Conservation (phyloP, 1,140 invertebrate species). For the Samia ricini region DNA sequence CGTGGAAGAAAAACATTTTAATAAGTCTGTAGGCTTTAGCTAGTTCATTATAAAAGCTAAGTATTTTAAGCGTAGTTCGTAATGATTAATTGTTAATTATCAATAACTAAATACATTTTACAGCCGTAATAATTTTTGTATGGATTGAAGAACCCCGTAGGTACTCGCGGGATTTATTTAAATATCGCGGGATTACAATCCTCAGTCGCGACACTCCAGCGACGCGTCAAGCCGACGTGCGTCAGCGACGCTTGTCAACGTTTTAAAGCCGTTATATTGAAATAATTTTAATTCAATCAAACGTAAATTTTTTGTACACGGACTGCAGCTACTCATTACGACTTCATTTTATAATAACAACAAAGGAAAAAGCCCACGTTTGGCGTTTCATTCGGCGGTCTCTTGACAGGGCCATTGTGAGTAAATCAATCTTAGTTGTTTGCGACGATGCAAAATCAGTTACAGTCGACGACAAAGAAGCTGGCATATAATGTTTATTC, state of each 20-base stretch:
- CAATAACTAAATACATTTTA: not conserved
- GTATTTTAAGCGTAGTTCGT: not conserved
- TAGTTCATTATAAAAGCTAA: too few species aligned
- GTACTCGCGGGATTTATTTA: not conserved
- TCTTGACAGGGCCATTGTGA: constrained; percentile 65
- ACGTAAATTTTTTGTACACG: constrained; percentile 55
- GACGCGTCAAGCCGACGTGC: constrained; percentile 35
- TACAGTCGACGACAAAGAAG: constrained; percentile 63
- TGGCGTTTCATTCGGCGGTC: constrained; percentile 54
- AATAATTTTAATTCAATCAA: constrained; percentile 71
- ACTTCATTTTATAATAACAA: constrained; percentile 76
- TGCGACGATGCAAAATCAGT: constrained; percentile 69
- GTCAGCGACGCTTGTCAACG: constrained; percentile 67
- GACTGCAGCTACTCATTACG: constrained; percentile 63
- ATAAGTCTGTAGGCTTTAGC: too few species aligned
- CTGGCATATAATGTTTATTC: constrained; percentile 57
- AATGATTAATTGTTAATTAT: not conserved
- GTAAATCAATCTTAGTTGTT: constrained; percentile 66
- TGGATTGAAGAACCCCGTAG: not conserved
- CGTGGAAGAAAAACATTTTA: too few species aligned
- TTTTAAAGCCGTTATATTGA: constrained; percentile 56
- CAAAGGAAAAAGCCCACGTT: constrained; percentile 53
- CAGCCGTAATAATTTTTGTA: not conserved
- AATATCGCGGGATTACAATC: not conserved
- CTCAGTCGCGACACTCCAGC: not conserved